Base-by-base conservation (phyloP, 2,888 invertebrate genomes). In the Microdon myrmicae region DNA sequence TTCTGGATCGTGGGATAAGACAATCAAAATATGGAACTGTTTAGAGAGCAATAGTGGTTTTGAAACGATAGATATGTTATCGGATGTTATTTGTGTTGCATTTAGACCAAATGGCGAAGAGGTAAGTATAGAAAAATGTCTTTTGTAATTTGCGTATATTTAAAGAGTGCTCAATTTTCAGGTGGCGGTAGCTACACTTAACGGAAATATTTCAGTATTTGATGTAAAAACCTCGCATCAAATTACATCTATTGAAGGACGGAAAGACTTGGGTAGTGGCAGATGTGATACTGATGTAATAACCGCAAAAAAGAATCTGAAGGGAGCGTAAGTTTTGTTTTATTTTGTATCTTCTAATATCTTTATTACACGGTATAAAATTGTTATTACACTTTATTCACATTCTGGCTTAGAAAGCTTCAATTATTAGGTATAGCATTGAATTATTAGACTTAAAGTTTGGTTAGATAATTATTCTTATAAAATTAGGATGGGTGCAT, bases 1-100 rank as follows among this genome's bases (percentile, higher is more conserved):
- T 0, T 95, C 96, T 0, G 90, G 88, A 2, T 95, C 96, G 13
- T 98, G 98, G 97, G 99, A 99, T 81, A 90, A 91, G 79, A 92
- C 94, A 0, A 82, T 97, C 2, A 85, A 88, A 71, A 81, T 98
- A 35, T 98, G 98, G 97, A 91, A 96, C 79, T 90, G 94, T 4
- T 85, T 96, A 26, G 92, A 93, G 74, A 86, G 82, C 70, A 90
- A 89, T 53, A 86, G 90, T 0, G 85, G 87, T 4, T 89, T 90
- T 70, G 96, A 97, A 81, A 88, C 90, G 0, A 84, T 97, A 28
- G 84, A 86, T 60, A 79, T 96, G 6, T 80, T 84, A 0, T 82
- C 90, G 0, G 97, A 97, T 79, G 94, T 89, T 0, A 79, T 96
- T 26, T 89, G 88, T 68, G 90, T 97, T 0, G 85, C 86, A 0